These are phyloP conservation scores for Mycetomoellerius zeteki DNA, from an alignment of 1,140 invertebrate species.

Conservation along the genomic window DNA sequence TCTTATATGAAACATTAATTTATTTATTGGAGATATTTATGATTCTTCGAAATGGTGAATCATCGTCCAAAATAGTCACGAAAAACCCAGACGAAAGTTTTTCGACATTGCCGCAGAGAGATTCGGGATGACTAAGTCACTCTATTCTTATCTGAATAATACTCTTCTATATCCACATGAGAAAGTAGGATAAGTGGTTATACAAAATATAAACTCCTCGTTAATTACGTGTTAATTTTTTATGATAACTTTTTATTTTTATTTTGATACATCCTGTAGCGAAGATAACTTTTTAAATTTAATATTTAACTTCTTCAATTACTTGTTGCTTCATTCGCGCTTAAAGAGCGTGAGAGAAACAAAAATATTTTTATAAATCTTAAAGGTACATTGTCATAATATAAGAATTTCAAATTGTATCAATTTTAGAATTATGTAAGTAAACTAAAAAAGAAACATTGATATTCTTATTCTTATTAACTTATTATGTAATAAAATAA, in stretches of 20 bases:
- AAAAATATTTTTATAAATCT: not conserved
- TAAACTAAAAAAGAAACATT: constrained; percentile 16
- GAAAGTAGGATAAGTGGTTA: constrained; percentile 73
- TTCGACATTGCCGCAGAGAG: constrained; percentile 65
- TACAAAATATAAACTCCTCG: constrained; percentile 66
- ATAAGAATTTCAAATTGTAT: not conserved
- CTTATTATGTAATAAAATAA: constrained; percentile 61
- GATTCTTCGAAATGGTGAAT: constrained; percentile 51
- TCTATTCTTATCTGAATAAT: constrained; percentile 74
- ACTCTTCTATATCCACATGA: constrained; percentile 71
- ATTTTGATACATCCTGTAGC: not conserved
- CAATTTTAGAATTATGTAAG: not conserved
- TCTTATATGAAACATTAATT: not conserved
- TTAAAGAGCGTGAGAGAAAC: not conserved
- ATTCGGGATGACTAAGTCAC: constrained; percentile 72
- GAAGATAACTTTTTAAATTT: not conserved
- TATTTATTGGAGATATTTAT: constrained; percentile 5
- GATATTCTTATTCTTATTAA: constrained; percentile 15
- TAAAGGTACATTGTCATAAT: not conserved
- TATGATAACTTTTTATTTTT: constrained; percentile 28
- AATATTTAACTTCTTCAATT: not conserved
- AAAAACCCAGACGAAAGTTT: constrained; percentile 70
- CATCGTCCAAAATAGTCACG: constrained; percentile 67
- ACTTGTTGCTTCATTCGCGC: not conserved
- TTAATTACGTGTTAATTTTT: constrained; percentile 56